These are phyloP conservation scores for Paralichthys olivaceus DNA, from an alignment of 2,113 vertebrate species.

Conservation along the genomic window DNA sequence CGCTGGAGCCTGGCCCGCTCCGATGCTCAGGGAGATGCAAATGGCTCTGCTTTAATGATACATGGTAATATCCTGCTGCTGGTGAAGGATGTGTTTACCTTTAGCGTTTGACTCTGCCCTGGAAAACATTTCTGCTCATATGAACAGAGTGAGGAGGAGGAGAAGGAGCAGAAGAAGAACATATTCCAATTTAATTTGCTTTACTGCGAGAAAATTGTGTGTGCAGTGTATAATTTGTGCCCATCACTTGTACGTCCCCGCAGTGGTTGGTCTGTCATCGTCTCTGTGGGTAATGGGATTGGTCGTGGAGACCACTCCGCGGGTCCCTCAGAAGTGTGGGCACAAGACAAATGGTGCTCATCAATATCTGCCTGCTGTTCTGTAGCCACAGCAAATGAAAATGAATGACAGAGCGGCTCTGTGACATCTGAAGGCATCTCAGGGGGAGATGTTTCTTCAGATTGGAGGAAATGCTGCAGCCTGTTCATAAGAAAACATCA, in stretches of 20 bases:
- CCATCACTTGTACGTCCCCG: background rate
- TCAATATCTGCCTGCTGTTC: slow-evolving; percentile 61
- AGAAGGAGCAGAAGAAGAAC: background rate
- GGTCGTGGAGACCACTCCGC: slow-evolving; percentile 47
- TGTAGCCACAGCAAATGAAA: slow-evolving; percentile 57
- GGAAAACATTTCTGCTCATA: slow-evolving; percentile 1
- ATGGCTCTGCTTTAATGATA: no score
- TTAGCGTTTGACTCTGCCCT: background rate
- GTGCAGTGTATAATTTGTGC: slow-evolving; percentile 49
- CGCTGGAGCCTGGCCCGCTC: no score
- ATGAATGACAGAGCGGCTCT: slow-evolving; percentile 50
- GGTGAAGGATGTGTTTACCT: no score
- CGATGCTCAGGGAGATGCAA: no score
- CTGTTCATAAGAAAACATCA: slow-evolving; percentile 12
- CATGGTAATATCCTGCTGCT: no score
- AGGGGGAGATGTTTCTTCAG: slow-evolving; percentile 24
- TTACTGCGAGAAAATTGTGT: slow-evolving; percentile 15
- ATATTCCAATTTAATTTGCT: background rate
- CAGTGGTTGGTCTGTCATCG: slow-evolving; percentile 30
- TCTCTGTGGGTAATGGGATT: slow-evolving; percentile 44
- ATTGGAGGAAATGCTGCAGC: slow-evolving; percentile 19
- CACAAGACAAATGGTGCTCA: slow-evolving; percentile 58
- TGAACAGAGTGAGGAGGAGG: slow-evolving; percentile 17
- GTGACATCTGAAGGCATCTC: slow-evolving; percentile 58
- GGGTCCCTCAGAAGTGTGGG: slow-evolving; percentile 53